These are phyloP conservation scores for Dasypogon diadema DNA, from an alignment of 2,888 invertebrate genomes.

Conservation along the genomic window DNA sequence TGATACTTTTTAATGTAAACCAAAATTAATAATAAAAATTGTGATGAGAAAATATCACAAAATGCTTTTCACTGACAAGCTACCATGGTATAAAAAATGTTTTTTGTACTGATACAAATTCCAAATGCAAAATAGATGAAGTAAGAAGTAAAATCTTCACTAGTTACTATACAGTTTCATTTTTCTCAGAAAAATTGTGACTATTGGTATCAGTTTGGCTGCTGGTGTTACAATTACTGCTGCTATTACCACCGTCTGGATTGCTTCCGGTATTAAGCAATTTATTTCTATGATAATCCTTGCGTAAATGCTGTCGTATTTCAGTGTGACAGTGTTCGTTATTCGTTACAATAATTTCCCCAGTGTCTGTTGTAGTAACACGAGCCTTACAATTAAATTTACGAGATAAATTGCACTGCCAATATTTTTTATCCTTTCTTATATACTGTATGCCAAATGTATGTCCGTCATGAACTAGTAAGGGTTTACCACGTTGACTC, in stretches of 20 bases:
- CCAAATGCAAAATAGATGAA: not conserved
- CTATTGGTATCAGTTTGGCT: not conserved
- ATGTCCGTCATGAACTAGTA: slow-evolving; percentile 68
- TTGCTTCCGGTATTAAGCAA: not conserved
- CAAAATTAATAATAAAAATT: too few relatives aligned
- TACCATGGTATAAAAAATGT: slow-evolving; percentile 18
- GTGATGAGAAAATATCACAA: slow-evolving; percentile 24
- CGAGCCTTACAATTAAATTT: slow-evolving; percentile 70
- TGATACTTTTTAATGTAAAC: not conserved
- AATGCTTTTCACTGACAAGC: slow-evolving; percentile 17
- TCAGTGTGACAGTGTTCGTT: slow-evolving; percentile 70
- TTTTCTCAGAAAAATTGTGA: slow-evolving; percentile 7
- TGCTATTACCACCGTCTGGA: not conserved
- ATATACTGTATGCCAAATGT: slow-evolving; percentile 69
- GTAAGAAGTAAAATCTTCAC: not conserved
- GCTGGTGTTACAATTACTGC: not conserved
- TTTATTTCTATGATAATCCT: slow-evolving; percentile 68
- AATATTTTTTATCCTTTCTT: slow-evolving; percentile 69
- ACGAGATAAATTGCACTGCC: slow-evolving; percentile 69
- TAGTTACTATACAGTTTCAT: slow-evolving; percentile 17
- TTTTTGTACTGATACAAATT: slow-evolving; percentile 23
- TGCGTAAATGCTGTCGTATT: slow-evolving; percentile 68
- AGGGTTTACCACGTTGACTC: slow-evolving; percentile 68
- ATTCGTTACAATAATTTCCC: slow-evolving; percentile 67
- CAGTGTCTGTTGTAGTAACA: slow-evolving; percentile 67